Percentiles rank a stretch among this genome's conserved stretches.
phyloP scores from a whole-genome alignment of 2,113 vertebrate species.

The Silurus glanis region DNA sequence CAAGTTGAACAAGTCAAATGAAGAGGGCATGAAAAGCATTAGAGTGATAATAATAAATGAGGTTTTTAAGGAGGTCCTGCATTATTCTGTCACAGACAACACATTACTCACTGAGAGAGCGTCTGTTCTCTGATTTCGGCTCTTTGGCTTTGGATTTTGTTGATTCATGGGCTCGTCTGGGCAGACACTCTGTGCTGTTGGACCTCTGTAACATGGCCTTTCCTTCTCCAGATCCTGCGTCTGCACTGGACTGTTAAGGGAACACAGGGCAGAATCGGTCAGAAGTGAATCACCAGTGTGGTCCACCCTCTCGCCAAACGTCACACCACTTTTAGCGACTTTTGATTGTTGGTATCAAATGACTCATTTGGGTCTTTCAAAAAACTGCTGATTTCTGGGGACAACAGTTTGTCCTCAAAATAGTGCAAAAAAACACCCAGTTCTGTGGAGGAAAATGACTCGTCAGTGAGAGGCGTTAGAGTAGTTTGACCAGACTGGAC shows the following conservation, averaged over 20 bases:
- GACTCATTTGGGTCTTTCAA: not conserved
- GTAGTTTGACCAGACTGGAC: not conserved
- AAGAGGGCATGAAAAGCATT: not conserved
- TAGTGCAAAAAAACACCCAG: not conserved
- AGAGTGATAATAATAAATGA: not conserved
- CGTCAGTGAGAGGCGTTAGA: not conserved
- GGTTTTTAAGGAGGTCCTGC: not conserved
- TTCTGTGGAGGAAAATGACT: not conserved
- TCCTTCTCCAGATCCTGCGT: constrained; percentile 38
- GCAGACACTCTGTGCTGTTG: constrained; percentile 78
- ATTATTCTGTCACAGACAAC: not conserved
- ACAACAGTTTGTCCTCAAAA: not conserved
- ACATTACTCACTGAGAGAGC: constrained; percentile 80
- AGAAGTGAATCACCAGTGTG: not conserved
- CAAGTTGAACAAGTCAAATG: not conserved
- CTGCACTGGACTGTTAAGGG: constrained; percentile 42
- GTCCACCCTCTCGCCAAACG: not conserved
- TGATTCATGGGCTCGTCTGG: constrained; percentile 69
- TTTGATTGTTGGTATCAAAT: not conserved
- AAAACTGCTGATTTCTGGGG: not conserved
- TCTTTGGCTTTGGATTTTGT: constrained; percentile 70
- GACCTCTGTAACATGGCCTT: constrained; percentile 73
- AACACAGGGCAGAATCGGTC: not conserved
- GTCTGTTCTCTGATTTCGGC: constrained; percentile 80
- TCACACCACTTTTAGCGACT: not conserved